Base-by-base conservation (phyloP, 2,797 vertebrate species). In the Sus cebifrons region DNA sequence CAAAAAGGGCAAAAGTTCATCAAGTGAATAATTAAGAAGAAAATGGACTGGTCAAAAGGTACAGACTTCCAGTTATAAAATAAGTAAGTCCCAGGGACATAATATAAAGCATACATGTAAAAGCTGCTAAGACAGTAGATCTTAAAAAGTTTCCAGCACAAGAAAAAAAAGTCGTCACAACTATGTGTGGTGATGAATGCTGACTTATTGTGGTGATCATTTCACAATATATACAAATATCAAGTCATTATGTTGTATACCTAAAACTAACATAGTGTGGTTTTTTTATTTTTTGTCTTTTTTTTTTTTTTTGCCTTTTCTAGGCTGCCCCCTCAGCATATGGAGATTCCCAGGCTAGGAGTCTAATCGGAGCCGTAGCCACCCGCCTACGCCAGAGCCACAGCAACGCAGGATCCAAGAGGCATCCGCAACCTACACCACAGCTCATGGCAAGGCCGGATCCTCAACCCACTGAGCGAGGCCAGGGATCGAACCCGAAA, bases 21-120 rank as follows among this genome's bases (percentile, higher is more conserved):
- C 14, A 83, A 84, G 36, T 25, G 44, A 54, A 75, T 77, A 89
- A 64, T 85, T 77, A 67, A 64, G 16, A 64, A 94, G n/a, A 81
- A 68, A 82, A 82, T 25, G 16, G 52, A 13, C 64, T 1, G 2
- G 27, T 81, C 54, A 71, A 90, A 74, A 77, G 15, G 65, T 81
- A 81, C 4, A 81, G 17, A 44, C 21, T 62, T 44, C 56, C 21
- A 49, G 40, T 68, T 79, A 70, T 68, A 70, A 67, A 83, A 65
- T 49, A 89, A 79, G 5, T 60, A 90, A 58, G 29, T 81, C 27
- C 13, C 60, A n/a, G 40, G 64, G 4, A 49, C 71, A 17, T 68
- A n/a, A 70, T 81, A 3, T 32, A n/a, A 11, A 60, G 54, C 84
- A 60, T 49, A 49, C 16, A 16, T 74, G 73, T 87, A 27, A 74